Percentiles rank a stretch among this genome's conserved stretches.
Evolutionary conservation across 2,888 invertebrate genomes (phyloP).

Genomic region (Machimus atricapillus): DNA sequence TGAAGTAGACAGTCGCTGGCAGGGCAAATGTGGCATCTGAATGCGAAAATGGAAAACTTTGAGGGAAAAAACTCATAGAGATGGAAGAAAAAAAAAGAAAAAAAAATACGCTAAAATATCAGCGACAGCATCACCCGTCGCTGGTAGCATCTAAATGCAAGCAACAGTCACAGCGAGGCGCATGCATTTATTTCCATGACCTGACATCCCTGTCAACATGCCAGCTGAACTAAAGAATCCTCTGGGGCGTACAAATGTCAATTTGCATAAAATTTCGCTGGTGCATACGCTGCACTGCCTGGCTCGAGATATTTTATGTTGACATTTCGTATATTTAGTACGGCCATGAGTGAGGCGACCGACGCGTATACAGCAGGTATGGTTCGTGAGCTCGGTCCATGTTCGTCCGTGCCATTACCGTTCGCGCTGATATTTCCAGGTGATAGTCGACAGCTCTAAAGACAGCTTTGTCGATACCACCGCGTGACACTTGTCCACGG

Average conservation of each 20-base stretch:
- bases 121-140: conserved; percentile 26
- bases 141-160: conserved; percentile 38
- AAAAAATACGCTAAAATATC: conserved; percentile 25
- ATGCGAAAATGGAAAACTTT: conserved; percentile 26
- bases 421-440: not conserved
- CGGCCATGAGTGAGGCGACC: conserved; percentile 14
- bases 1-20: conserved; percentile 24
- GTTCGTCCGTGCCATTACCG: not conserved
- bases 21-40: conserved; percentile 19
- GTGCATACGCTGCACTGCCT: not conserved
- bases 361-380: not conserved
- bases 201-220: conserved; percentile 48
- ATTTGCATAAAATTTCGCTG: conserved; percentile 48
- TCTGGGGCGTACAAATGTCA: conserved; percentile 48
- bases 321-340: conserved; percentile 41
- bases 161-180: conserved; percentile 40
- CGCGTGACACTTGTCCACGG: not conserved
- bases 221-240: conserved; percentile 47
- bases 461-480: conserved; percentile 9
- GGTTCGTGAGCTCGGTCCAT: conserved; percentile 9
- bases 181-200: conserved; percentile 43
- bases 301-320: conserved; percentile 39
- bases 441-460: conserved; percentile 8
- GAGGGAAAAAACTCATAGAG: conserved; percentile 18
- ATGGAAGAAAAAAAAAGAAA: not conserved